These are phyloP conservation scores for Adelges cooleyi DNA, from an alignment of 1,140 invertebrate genomes.

Conservation along the genomic window DNA sequence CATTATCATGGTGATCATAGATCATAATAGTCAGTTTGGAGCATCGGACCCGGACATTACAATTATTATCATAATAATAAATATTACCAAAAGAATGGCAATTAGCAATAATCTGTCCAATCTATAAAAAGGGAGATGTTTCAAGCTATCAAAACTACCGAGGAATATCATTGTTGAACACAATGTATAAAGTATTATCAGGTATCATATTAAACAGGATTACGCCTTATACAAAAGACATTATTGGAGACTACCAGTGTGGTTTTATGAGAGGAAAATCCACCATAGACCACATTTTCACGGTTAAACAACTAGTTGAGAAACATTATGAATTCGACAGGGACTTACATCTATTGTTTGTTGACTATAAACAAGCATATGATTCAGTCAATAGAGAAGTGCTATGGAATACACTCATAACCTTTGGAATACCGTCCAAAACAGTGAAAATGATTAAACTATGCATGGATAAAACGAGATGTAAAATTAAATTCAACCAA, in stretches of 20 bases:
- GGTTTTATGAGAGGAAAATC: constrained; percentile 24
- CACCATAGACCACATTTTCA: constrained; percentile 3
- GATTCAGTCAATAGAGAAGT: no score
- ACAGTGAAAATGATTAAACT: no score
- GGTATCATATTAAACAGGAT: constrained; percentile 11
- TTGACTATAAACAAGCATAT: no score
- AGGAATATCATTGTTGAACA: constrained; percentile 27
- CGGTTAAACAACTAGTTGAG: neutral
- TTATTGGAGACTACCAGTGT: constrained; percentile 23
- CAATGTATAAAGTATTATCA: constrained; percentile 21
- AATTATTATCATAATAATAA: no score
- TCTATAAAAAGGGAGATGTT: constrained; percentile 29
- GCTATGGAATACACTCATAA: no score
- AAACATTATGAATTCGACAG: neutral
- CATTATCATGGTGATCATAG: no score
- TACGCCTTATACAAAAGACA: neutral
- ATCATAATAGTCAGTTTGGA: no score
- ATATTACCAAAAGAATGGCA: constrained; percentile 33
- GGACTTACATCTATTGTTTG: neutral
- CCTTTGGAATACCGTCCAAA: no score
- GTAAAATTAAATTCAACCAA: no score
- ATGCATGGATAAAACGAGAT: no score
- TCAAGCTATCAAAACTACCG: constrained; percentile 10
- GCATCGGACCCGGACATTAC: no score
- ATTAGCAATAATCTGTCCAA: constrained; percentile 24